Evolutionary conservation across 2,113 vertebrate species (phyloP).

Genomic region (Vicugna pacos): DNA sequence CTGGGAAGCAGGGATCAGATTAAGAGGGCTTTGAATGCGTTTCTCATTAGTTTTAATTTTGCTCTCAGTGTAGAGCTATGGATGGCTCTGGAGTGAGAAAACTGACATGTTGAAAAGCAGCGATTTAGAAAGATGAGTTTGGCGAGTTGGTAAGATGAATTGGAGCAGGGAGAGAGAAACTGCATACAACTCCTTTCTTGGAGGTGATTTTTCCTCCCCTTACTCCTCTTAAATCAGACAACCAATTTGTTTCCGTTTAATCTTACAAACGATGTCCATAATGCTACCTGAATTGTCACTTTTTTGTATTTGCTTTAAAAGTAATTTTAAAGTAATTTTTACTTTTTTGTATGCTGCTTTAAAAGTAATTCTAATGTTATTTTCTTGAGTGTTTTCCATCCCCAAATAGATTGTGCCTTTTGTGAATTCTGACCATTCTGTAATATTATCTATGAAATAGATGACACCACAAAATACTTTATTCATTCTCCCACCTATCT

Average conservation of each 20-base stretch:
- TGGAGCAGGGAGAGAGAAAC: neutral
- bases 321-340: slow-evolving; percentile 41
- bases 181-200: neutral
- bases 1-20: neutral
- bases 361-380: slow-evolving; percentile 51
- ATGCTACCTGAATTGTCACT: neutral
- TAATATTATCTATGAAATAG: neutral
- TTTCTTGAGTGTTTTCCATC: slow-evolving; percentile 15
- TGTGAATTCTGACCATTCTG: slow-evolving; percentile 36
- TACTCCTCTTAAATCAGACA: neutral
- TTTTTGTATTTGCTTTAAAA: slow-evolving; percentile 26
- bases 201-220: neutral
- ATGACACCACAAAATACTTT: slow-evolving; percentile 34
- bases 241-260: slow-evolving; percentile 4
- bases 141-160: neutral
- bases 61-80: neutral
- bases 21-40: neutral
- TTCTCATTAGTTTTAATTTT: slow-evolving; percentile 8
- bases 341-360: slow-evolving; percentile 6
- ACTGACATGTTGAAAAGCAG: neutral
- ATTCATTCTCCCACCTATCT: slow-evolving; percentile 3
- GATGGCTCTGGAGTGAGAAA: slow-evolving; percentile 18
- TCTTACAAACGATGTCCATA: neutral
- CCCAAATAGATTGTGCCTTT: neutral
- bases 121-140: slow-evolving; percentile 23